Evolutionary conservation across 2,113 vertebrate species (phyloP).

Genomic region (Bungarus multicinctus): DNA sequence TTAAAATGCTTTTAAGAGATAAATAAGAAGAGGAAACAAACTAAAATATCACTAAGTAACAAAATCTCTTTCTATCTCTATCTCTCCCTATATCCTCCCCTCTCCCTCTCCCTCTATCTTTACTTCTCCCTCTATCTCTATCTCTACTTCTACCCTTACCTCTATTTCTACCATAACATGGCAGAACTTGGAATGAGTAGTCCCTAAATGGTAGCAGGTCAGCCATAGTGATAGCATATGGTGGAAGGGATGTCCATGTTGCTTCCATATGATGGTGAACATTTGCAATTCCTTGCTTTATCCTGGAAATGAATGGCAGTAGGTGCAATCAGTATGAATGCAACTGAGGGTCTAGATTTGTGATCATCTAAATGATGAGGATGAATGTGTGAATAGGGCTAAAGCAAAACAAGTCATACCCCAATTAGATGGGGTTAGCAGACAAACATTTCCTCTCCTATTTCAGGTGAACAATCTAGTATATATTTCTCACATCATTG

Average conservation of each 20-base stretch:
- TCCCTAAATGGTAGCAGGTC: background rate
- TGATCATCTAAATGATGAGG: background rate
- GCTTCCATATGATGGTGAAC: background rate
- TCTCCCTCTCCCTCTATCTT: no score
- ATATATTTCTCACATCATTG: background rate
- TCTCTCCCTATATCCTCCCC: background rate
- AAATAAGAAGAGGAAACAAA: background rate
- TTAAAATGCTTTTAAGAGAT: background rate
- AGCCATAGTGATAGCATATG: background rate
- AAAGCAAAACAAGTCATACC: background rate
- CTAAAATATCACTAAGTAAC: background rate
- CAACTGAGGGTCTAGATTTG: background rate
- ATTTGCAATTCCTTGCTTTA: background rate
- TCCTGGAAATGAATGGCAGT: background rate
- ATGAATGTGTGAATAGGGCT: background rate
- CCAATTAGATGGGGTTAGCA: background rate
- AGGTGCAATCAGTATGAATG: background rate
- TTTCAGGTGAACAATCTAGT: background rate
- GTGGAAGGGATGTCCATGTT: background rate
- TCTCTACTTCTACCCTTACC: no score
- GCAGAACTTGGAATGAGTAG: background rate
- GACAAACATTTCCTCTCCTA: background rate
- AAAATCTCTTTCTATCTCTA: background rate
- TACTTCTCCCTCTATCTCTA: no score
- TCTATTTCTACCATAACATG: background rate